Conservation (phyloP, 2,113 vertebrate genomes). For the pig (Sus scrofa) region T2T-Sscrofa CM000812.6:209042501-209043000, state of each 20-base stretch:
- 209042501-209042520: neutral
- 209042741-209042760: slow-evolving; percentile 20
- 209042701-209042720: slow-evolving; percentile 29
- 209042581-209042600: neutral
- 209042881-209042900: neutral
- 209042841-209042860: neutral
- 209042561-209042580: neutral
- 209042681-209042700: neutral
- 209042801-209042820: slow-evolving; percentile 15
- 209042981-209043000: neutral
- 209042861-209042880: neutral
- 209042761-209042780: slow-evolving; percentile 19
- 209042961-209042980: neutral
- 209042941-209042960: slow-evolving; percentile 10
- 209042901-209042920: neutral
- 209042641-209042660: neutral
- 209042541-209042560: slow-evolving; percentile 29
- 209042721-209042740: slow-evolving; percentile 46
- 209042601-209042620: neutral
- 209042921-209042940: neutral
- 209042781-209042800: neutral
- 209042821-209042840: slow-evolving; percentile 27
- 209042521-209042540: neutral
- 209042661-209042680: neutral
- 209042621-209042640: neutral